These are phyloP conservation scores for Tringa solitaria DNA, from an alignment of 2,113 vertebrate genomes.

Conservation along the genomic window DNA sequence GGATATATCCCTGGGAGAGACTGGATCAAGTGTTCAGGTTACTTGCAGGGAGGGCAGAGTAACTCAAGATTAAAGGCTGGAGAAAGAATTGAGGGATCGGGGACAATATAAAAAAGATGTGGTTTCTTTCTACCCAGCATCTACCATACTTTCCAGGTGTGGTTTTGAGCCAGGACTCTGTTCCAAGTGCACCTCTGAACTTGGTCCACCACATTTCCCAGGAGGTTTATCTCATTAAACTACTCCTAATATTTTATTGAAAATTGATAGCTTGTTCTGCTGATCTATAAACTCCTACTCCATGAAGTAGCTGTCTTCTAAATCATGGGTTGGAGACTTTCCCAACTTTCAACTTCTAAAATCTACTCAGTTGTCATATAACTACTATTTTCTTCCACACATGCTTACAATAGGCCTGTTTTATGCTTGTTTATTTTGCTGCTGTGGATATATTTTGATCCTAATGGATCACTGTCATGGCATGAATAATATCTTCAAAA, in stretches of 20 bases:
- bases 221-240: conserved; percentile 18
- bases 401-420: conserved; percentile 20
- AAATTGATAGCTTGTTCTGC: conserved; percentile 16
- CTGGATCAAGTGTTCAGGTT: neutral
- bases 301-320: neutral
- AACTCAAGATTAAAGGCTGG: neutral
- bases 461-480: conserved; percentile 38
- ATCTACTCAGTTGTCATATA: neutral
- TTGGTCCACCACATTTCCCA: neutral
- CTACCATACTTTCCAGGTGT: neutral
- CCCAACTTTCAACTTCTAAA: conserved; percentile 23
- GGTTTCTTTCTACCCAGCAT: neutral
- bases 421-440: conserved; percentile 48
- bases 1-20: neutral
- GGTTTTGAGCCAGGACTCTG: neutral
- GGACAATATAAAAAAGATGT: neutral
- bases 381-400: conserved; percentile 34
- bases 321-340: neutral
- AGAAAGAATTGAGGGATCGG: neutral
- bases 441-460: conserved; percentile 57
- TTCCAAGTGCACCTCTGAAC: neutral
- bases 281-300: neutral
- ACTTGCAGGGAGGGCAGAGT: neutral
- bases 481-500: conserved; percentile 57
- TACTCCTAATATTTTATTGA: conserved; percentile 15